Evolutionary conservation across 2,797 vertebrate genomes (phyloP), one percentile per base, ranked within the genome.

Genomic region (Paramormyrops hopkinsi): DNA sequence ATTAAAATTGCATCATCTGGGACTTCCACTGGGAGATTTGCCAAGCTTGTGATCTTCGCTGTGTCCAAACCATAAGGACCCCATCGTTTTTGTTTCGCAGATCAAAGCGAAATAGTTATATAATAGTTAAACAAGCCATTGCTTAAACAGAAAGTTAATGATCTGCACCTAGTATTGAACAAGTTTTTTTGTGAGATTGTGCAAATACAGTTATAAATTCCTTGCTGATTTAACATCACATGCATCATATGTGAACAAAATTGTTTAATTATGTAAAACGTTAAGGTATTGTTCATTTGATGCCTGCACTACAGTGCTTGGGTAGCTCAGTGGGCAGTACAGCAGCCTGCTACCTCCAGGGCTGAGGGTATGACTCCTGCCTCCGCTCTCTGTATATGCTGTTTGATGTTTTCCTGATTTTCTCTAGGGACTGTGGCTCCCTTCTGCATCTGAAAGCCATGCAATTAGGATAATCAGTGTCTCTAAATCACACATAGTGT

Each of bases 81-180:
- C 65, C 12, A 29, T 76, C 17, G 69, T 76, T 41, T 41, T 41
- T 41, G 37, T 76, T 41, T 37, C 0, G 4, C 33, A 76, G 17
- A 17, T 76, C 14, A 37, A 76, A 41, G 33, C 33, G 2, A 7
- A 82, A 44, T 44, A 44, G 41, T 82, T 82, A 17, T 59, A 22
- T 59, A 59, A 59, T 59, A 59, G n/a, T 82, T 82, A 82, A 82
- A 82, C 76, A 82, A n/a, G 41, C 76, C 41, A 82, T 46, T 82
- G 7, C 9, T 82, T 9, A 82, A 8, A 82, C 37, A n/a, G 19
- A 82, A 82, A 82, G 76, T 82, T 46, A 46, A 46, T n/a, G 37
- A 82, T 82, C 76, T 19, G 19, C 41, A 46, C 19, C 8, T 82
- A 82, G 14, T 8, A 79, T 79, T 79, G 37, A 44, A 44, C 14